Percentiles rank a stretch among this genome's conserved stretches.
Conservation (phyloP, 2,797 vertebrate species). For the Oreortyx pictus region DNA sequence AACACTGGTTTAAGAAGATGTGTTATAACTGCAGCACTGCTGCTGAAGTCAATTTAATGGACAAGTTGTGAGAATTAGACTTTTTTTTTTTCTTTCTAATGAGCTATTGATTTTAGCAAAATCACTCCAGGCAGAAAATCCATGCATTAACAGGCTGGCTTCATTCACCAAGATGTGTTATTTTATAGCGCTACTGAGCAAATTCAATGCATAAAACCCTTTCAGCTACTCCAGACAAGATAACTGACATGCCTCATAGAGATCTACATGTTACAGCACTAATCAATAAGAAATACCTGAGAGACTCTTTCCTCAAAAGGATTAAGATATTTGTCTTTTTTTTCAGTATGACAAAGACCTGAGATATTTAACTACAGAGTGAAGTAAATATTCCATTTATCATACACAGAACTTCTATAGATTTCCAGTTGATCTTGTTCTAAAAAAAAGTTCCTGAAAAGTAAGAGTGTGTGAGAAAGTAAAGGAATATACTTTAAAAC, state of each 20-base stretch:
- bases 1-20: neutral
- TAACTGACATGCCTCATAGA: neutral
- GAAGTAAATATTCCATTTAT: neutral
- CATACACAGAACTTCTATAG: neutral
- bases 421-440: neutral
- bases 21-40: neutral
- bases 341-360: neutral
- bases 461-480: neutral
- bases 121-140: constrained; percentile 47
- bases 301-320: neutral
- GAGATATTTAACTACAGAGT: neutral
- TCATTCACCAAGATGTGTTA: neutral
- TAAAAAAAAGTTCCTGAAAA: neutral
- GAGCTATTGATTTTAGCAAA: constrained; percentile 56
- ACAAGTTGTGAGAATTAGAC: constrained; percentile 4
- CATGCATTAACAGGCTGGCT: constrained; percentile 31
- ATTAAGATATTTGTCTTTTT: neutral
- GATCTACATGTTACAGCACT: neutral
- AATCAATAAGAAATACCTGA: constrained; percentile 4
- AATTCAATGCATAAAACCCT: constrained; percentile 15
- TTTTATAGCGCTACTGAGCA: constrained; percentile 20
- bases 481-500: neutral
- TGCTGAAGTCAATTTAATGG: constrained; percentile 11
- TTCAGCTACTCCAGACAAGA: neutral
- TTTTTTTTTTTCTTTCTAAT: constrained; percentile 23